Conservation (phyloP, 2,888 invertebrate genomes). For the Nymphalis urticae region DNA sequence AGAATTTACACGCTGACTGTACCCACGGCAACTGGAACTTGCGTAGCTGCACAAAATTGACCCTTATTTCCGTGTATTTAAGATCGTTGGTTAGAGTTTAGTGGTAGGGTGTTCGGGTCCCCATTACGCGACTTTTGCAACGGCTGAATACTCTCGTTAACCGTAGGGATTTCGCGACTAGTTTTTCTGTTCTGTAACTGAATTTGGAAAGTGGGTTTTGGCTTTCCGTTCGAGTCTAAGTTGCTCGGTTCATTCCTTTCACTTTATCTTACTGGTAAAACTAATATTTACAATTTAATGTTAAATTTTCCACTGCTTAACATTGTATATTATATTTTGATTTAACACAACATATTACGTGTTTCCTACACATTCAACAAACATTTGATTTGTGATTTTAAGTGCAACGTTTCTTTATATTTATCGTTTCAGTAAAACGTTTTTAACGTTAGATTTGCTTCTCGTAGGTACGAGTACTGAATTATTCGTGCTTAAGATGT, state of each 20-base stretch:
- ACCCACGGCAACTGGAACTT: constrained; percentile 18
- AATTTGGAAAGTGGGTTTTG: constrained; percentile 39
- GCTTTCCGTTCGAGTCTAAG: constrained; percentile 35
- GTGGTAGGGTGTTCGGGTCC: constrained; percentile 26
- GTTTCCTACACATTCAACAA: too few species aligned
- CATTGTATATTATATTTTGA: too few species aligned
- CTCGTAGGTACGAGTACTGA: too few species aligned
- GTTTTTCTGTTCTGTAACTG: constrained; percentile 39
- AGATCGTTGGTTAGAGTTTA: constrained; percentile 3
- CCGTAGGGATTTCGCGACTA: constrained; percentile 41
- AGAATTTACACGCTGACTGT: constrained; percentile 42
- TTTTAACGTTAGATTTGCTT: too few species aligned
- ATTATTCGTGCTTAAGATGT: too few species aligned
- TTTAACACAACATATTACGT: too few species aligned
- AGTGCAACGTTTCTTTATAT: too few species aligned
- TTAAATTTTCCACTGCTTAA: neutral
- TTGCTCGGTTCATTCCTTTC: constrained; percentile 30
- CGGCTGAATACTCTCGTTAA: constrained; percentile 43
- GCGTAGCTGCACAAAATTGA: neutral
- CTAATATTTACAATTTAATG: neutral
- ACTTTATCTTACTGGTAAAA: neutral
- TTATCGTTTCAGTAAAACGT: too few species aligned
- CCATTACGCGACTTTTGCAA: constrained; percentile 42
- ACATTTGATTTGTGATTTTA: too few species aligned
- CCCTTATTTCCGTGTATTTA: constrained; percentile 8